Percentiles rank a stretch among this genome's conserved stretches.
phyloP scores from a whole-genome alignment of 2,797 vertebrate species.

The Hephaestus fuliginosus region DNA sequence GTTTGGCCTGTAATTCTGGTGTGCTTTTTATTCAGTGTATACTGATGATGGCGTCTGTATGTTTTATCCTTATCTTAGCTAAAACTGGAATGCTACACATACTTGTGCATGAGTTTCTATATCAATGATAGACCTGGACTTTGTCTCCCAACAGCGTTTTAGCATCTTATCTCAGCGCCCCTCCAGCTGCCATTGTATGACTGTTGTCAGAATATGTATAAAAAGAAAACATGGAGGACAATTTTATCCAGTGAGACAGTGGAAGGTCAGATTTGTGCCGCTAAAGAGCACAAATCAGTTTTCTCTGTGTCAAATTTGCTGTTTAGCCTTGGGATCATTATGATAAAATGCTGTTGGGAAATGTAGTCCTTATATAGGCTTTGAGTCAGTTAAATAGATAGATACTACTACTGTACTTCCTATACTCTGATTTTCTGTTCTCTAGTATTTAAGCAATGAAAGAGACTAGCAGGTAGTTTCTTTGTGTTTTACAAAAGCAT shows the following conservation, averaged over 20 bases:
- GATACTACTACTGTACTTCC: constrained; percentile 42
- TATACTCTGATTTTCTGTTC: constrained; percentile 62
- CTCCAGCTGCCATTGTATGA: not conserved
- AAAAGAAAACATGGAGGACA: constrained; percentile 5
- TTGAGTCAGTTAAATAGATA: constrained; percentile 53
- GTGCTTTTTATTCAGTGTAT: constrained; percentile 64
- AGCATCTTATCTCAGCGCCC: constrained; percentile 34
- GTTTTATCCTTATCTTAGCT: constrained; percentile 68
- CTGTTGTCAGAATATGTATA: constrained; percentile 4
- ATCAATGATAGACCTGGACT: constrained; percentile 52
- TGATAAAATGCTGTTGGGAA: constrained; percentile 64
- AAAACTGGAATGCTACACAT: constrained; percentile 73
- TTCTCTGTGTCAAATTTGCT: constrained; percentile 25
- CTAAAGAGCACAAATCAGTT: constrained; percentile 28
- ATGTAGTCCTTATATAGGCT: constrained; percentile 47
- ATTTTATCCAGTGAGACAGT: constrained; percentile 23
- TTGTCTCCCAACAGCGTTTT: constrained; percentile 62
- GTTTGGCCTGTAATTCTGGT: constrained; percentile 52
- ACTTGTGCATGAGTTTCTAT: constrained; percentile 78
- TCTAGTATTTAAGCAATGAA: constrained; percentile 69
- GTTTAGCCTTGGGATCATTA: constrained; percentile 4
- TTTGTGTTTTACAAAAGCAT: constrained; percentile 76
- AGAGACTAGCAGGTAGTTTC: constrained; percentile 58
- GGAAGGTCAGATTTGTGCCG: constrained; percentile 37
- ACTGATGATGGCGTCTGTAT: constrained; percentile 51